Evolutionary conservation across 1,140 invertebrate species (phyloP).

Genomic region (Melanaphis sacchari): DNA sequence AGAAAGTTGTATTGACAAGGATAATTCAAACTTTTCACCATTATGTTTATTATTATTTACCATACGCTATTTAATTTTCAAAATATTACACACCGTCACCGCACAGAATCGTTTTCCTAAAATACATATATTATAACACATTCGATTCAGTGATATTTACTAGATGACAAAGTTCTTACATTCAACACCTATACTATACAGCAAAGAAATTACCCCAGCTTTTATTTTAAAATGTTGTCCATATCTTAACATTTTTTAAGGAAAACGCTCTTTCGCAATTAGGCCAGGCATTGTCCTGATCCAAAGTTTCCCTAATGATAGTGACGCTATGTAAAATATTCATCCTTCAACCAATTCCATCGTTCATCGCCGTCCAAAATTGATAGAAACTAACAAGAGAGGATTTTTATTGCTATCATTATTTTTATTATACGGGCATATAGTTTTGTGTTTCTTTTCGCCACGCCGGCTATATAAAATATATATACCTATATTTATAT

Average conservation of each 20-base stretch:
- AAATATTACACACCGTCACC: not conserved
- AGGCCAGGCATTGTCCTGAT: not conserved
- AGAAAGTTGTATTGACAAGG: not conserved
- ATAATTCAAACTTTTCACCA: not conserved
- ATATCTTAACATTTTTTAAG: not conserved
- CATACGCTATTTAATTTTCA: not conserved
- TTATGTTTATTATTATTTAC: not conserved
- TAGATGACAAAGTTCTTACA: too few relatives aligned
- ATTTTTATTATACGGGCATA: not conserved
- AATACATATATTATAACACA: not conserved
- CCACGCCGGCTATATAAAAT: not conserved
- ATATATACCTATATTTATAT: not conserved
- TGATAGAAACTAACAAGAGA: not conserved
- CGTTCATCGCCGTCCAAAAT: not conserved
- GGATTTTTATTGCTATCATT: not conserved
- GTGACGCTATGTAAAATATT: not conserved
- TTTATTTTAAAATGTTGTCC: not conserved
- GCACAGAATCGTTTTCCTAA: not conserved
- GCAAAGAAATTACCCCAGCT: not conserved
- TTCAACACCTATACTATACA: not conserved
- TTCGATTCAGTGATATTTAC: not conserved
- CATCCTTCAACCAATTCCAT: not conserved
- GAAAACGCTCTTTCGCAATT: not conserved
- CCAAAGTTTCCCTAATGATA: not conserved
- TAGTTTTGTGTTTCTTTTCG: not conserved